Conservation (phyloP, 2,797 vertebrate genomes). For the Babyrousa celebensis region DNA sequence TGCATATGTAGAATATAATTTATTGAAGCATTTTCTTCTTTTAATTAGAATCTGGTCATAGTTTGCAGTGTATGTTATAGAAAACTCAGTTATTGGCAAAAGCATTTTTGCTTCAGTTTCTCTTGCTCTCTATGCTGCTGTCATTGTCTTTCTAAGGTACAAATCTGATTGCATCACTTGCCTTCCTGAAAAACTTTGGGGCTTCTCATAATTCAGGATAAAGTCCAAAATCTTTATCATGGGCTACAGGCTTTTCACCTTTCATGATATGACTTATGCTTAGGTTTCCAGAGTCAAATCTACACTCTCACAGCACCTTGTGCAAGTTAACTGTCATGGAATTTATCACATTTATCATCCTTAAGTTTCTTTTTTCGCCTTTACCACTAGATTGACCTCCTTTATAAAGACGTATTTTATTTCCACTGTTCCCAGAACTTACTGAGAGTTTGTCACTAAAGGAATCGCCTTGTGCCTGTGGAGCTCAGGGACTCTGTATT, state of each 20-base stretch:
- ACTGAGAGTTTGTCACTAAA: background rate
- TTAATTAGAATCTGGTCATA: background rate
- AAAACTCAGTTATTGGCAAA: conserved; percentile 30
- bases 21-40: conserved; percentile 13
- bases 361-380: background rate
- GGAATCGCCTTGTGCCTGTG: background rate
- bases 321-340: background rate
- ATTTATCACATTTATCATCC: background rate
- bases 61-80: background rate
- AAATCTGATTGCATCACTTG: background rate
- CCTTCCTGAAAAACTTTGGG: background rate
- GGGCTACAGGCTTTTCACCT: background rate
- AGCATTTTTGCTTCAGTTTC: background rate
- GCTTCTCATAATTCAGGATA: background rate
- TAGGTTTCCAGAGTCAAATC: background rate
- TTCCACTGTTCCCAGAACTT: background rate
- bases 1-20: background rate
- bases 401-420: background rate
- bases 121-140: background rate
- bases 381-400: background rate
- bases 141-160: background rate
- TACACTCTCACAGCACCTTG: background rate
- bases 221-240: background rate
- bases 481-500: background rate
- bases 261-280: background rate